Evolutionary conservation across 2,888 invertebrate species (phyloP).

Genomic region (Ctenicera cuprea): DNA sequence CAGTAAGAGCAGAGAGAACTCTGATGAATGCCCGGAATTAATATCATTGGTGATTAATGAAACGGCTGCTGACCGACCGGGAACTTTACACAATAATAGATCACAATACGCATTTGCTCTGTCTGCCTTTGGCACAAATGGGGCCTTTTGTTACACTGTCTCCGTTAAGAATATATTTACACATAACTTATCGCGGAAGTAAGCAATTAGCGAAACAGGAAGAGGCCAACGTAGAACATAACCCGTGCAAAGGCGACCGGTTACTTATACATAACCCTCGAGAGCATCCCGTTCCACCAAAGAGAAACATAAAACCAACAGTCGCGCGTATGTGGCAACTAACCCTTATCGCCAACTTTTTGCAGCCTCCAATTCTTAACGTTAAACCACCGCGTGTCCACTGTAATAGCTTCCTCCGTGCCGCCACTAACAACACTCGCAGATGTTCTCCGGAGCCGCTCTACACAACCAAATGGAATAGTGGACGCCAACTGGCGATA

Average conservation of each 20-base stretch:
- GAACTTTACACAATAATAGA: conserved; percentile 63
- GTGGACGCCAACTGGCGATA: conserved; percentile 53
- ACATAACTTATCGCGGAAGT: conserved; percentile 48
- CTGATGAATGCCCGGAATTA: conserved; percentile 69
- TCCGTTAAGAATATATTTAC: conserved; percentile 51
- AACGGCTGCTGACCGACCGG: conserved; percentile 64
- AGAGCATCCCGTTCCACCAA: conserved; percentile 22
- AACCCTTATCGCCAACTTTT: conserved; percentile 63
- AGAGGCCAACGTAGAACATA: conserved; percentile 32
- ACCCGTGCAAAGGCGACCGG: conserved; percentile 17
- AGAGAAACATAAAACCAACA: conserved; percentile 46
- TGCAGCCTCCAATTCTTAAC: conserved; percentile 64
- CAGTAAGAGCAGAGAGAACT: conserved; percentile 64
- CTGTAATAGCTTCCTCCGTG: conserved; percentile 69
- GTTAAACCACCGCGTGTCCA: conserved; percentile 67
- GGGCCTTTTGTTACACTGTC: conserved; percentile 51
- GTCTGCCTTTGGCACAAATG: conserved; percentile 53
- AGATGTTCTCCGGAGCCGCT: conserved; percentile 65
- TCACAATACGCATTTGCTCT: conserved; percentile 59
- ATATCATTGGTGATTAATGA: conserved; percentile 69
- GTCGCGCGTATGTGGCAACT: conserved; percentile 43
- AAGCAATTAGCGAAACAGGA: conserved; percentile 44
- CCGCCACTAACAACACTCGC: conserved; percentile 66
- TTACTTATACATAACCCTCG: conserved; percentile 33
- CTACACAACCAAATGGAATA: conserved; percentile 46